phyloP scores from a whole-genome alignment of 2,797 vertebrate species.

The Sternarchorhynchus goeldii region DNA sequence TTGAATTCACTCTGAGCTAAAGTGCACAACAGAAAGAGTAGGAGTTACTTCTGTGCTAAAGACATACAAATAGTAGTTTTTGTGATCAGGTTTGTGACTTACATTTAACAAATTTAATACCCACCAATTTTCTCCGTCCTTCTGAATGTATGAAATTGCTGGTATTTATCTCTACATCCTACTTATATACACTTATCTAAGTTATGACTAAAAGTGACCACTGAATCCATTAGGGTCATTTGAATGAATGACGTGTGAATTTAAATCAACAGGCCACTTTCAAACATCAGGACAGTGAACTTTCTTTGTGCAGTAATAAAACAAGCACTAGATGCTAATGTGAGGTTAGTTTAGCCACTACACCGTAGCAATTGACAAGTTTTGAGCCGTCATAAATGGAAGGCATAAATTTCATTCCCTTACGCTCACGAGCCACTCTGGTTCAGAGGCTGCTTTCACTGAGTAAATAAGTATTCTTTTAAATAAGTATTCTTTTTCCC shows the following conservation, averaged over 20 bases:
- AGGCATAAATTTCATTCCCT: slow-evolving; percentile 13
- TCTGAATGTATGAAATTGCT: not conserved
- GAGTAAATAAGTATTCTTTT: slow-evolving; percentile 22
- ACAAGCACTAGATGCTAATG: slow-evolving; percentile 3
- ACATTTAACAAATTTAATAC: not conserved
- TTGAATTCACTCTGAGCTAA: no score
- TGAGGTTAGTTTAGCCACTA: slow-evolving; percentile 7
- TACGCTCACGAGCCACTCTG: not conserved
- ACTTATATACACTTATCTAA: not conserved
- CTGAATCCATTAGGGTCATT: not conserved
- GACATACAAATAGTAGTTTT: no score
- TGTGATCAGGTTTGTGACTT: no score
- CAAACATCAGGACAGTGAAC: slow-evolving; percentile 7
- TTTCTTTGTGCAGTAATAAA: slow-evolving; percentile 18
- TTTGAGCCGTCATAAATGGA: slow-evolving; percentile 19
- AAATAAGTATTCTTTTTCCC: slow-evolving; percentile 14
- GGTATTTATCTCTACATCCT: not conserved
- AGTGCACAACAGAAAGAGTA: no score
- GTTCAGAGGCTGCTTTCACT: not conserved
- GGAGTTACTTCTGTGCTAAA: no score
- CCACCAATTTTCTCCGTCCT: not conserved
- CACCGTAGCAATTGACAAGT: not conserved
- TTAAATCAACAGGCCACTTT: slow-evolving; percentile 41
- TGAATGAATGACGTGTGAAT: slow-evolving; percentile 18
- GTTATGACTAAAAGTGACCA: not conserved